Base-by-base conservation (phyloP, 2,888 invertebrate genomes). In the Rhodophaea formosa region DNA sequence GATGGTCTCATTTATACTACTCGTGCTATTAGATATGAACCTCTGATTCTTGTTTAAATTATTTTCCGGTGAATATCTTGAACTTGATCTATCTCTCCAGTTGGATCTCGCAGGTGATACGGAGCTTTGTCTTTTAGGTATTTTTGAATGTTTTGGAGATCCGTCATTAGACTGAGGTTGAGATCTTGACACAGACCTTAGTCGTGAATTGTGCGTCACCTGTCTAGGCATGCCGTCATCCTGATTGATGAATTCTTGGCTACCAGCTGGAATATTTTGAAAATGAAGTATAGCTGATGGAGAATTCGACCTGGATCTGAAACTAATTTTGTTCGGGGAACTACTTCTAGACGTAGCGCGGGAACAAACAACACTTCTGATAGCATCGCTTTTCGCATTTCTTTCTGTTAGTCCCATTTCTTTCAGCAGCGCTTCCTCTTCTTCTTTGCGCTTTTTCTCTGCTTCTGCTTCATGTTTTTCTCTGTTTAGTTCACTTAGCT, bases 141-240 rank as follows among this genome's bases (percentile, higher is more conserved):
- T 91, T 71, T 90, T 91, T 0, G 92, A 89, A 69, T 87, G 82
- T 68, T 86, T 88, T 7, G 92, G 92, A 1, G 92, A 91, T n/a
- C 80, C 86, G 57, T 83, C 86, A 57, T 85, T 88, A 0, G 91
- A 91, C 64, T 91, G 89, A 0, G 92, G 90, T 63, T 86, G 87
- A 1, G 91, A 90, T 67, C 79, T 87, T 0, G 91, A 86, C 0
- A 86, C 69, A 6, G 84, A 75, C 62, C 84, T 74, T 1, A 87
- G 55, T 63, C 91, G 74, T 10, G 91, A 91, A 59, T 75, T 77
- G 59, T 88, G 89, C 8, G 78, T 71, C 0, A 82, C 82, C 46
- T 86, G 85, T 61, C 79, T 81, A 0, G 72, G 58, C 30, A 77
- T 66, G 0, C 73, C 80, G 62, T 82, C 83, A 44, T 82, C 80